Conservation (phyloP, 2,888 invertebrate genomes). For the Limnephilus marmoratus region DNA sequence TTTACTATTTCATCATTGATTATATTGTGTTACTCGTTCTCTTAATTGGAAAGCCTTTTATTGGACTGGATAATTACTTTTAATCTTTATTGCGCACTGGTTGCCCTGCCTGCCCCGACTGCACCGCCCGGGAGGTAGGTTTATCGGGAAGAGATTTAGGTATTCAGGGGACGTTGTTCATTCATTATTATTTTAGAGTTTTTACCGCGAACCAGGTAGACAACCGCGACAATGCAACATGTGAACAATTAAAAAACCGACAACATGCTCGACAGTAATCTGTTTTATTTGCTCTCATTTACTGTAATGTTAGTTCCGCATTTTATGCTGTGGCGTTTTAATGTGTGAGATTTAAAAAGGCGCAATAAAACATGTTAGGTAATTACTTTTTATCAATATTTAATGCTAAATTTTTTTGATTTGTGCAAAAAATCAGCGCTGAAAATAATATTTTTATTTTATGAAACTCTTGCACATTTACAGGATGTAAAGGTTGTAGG, state of each 20-base stretch:
- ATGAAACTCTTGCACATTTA: too few species aligned
- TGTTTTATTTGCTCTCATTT: not conserved
- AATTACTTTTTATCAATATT: too few species aligned
- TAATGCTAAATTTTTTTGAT: too few species aligned
- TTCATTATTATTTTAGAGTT: conserved; percentile 2
- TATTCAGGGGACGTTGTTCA: not conserved
- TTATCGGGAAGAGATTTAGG: conserved; percentile 10
- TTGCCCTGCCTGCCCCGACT: not conserved
- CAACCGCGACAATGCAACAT: not conserved
- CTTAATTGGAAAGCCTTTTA: conserved; percentile 33
- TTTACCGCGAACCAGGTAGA: not conserved
- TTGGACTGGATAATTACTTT: conserved; percentile 33
- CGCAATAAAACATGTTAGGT: not conserved
- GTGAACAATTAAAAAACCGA: not conserved
- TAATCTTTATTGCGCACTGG: conserved; percentile 34
- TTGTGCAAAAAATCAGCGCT: too few species aligned
- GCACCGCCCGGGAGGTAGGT: not conserved
- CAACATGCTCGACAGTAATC: not conserved
- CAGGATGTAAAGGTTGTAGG: too few species aligned
- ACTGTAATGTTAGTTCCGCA: not conserved
- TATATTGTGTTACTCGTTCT: conserved; percentile 23
- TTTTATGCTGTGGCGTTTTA: not conserved
- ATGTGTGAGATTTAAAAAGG: not conserved
- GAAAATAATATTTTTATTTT: too few species aligned
- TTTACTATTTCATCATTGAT: not conserved